Evolutionary conservation across 2,113 vertebrate species (phyloP).

Genomic region (Stigmatopora argus): DNA sequence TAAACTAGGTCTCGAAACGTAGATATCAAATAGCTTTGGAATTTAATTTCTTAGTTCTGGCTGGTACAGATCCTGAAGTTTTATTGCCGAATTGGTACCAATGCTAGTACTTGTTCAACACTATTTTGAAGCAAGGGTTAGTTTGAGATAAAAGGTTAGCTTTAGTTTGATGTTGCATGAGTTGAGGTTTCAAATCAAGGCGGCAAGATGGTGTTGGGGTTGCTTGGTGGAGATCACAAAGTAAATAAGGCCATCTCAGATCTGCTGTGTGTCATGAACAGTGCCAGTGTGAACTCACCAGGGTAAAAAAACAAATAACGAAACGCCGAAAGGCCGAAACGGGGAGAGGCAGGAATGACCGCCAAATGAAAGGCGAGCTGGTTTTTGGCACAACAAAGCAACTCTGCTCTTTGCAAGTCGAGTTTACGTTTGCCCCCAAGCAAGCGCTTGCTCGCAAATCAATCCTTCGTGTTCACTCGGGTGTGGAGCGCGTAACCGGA

Average conservation of each 20-base stretch:
- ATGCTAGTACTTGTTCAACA: no score
- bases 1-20: no score
- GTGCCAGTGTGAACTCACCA: not conserved
- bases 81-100: no score
- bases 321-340: constrained; percentile 31
- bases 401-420: constrained; percentile 44
- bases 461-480: constrained; percentile 16
- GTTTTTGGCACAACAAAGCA: constrained; percentile 42
- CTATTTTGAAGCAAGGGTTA: no score
- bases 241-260: not conserved
- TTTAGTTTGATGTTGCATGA: no score
- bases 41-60: no score
- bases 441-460: constrained; percentile 28
- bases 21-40: no score
- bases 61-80: no score
- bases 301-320: constrained; percentile 29
- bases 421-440: constrained; percentile 26
- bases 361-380: constrained; percentile 61
- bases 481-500: constrained; percentile 14
- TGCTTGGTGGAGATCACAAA: not conserved
- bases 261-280: not conserved
- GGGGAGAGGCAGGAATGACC: constrained; percentile 52
- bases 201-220: not conserved
- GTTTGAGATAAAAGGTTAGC: no score
- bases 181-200: not conserved